Percentiles rank a stretch among this genome's conserved stretches.
phyloP scores from a whole-genome alignment of 2,797 vertebrate genomes.

The Kryptopterus vitreolus region DNA sequence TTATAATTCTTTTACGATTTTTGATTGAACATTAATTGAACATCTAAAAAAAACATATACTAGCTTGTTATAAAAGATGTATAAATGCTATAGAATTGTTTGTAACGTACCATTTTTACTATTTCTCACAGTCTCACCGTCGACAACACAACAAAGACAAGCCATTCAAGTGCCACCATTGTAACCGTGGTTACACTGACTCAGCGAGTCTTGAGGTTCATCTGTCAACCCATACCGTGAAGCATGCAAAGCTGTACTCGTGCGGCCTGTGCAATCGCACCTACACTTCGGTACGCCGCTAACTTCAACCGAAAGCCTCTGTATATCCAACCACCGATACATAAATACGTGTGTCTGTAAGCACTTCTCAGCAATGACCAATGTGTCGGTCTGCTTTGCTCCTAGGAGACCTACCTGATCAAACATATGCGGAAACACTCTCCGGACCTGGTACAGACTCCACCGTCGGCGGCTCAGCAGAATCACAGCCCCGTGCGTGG shows the following conservation, averaged over 20 bases:
- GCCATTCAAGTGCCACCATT: constrained; percentile 98
- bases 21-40: too few species aligned
- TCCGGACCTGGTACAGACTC: constrained; percentile 80
- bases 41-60: too few species aligned
- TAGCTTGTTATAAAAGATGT: too few species aligned
- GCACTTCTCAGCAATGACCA: constrained; percentile 62
- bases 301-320: neutral
- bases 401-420: constrained; percentile 96
- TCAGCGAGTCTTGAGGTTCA: constrained; percentile 91
- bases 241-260: constrained; percentile 96
- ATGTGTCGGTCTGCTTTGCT: constrained; percentile 40
- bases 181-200: constrained; percentile 95
- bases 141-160: constrained; percentile 99
- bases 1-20: too few species aligned
- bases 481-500: constrained; percentile 59
- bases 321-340: neutral
- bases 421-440: constrained; percentile 99
- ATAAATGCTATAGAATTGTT: too few species aligned
- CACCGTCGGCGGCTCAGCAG: constrained; percentile 70
- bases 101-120: neutral
- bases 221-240: constrained; percentile 95
- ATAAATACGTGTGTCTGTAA: neutral
- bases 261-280: constrained; percentile 96
- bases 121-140: constrained; percentile 85
- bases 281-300: constrained; percentile 90